These are phyloP conservation scores for Spatula versicolor DNA, from an alignment of 2,797 vertebrate species.

Conservation along the genomic window DNA sequence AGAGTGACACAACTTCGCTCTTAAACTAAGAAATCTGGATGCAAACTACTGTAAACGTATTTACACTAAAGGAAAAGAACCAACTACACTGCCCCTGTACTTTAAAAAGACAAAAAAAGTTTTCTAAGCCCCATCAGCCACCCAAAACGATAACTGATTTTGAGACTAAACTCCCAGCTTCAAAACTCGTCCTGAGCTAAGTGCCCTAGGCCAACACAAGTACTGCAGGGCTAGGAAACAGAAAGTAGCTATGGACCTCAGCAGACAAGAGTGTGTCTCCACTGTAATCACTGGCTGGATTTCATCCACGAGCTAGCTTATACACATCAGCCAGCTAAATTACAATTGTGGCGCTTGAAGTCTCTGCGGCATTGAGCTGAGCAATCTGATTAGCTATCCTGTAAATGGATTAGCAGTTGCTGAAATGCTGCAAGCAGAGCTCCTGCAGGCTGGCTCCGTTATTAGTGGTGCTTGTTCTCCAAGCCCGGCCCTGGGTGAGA, in stretches of 20 bases:
- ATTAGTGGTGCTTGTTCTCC: accelerated
- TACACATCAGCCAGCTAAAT: not conserved
- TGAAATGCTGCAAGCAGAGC: not conserved
- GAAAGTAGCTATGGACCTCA: accelerated
- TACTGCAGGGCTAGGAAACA: accelerated
- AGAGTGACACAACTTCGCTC: not conserved
- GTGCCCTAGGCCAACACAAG: not conserved
- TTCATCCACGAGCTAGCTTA: not conserved
- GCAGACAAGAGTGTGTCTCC: not conserved
- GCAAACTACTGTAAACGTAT: not conserved
- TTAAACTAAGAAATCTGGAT: not conserved
- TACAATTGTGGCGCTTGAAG: not conserved
- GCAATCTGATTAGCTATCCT: not conserved
- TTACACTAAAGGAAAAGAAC: not conserved
- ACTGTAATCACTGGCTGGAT: not conserved
- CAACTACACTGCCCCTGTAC: not conserved
- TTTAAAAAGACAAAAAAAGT: not conserved
- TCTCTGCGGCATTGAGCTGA: not conserved
- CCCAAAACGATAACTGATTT: not conserved
- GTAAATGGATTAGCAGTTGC: conserved; percentile 19
- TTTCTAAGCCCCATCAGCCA: not conserved
- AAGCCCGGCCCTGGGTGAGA: accelerated
- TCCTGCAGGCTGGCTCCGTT: not conserved
- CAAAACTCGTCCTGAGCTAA: not conserved
- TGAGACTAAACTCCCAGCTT: not conserved